Evolutionary conservation across 2,888 invertebrate species (phyloP).

Genomic region (Tenthredo notha): DNA sequence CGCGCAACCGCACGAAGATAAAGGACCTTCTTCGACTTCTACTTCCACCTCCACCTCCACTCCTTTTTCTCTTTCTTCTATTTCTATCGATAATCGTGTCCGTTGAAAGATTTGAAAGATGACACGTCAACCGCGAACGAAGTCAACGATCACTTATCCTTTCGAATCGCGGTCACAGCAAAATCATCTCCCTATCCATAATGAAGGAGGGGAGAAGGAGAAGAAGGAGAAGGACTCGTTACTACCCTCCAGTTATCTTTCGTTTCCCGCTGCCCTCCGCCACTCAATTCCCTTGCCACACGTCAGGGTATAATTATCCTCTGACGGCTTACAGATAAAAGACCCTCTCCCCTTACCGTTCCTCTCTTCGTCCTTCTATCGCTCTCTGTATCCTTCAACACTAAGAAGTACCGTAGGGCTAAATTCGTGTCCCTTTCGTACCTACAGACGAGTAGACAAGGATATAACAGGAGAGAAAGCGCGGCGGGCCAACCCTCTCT

Average conservation of each 20-base stretch:
- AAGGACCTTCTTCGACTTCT: not conserved
- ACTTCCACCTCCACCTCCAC: not conserved
- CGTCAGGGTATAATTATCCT: conserved; percentile 74
- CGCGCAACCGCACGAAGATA: conserved; percentile 2
- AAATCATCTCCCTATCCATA: not conserved
- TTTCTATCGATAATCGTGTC: not conserved
- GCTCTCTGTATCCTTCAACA: conserved; percentile 19
- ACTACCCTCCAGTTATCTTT: conserved; percentile 67
- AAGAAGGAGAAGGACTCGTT: conserved; percentile 68
- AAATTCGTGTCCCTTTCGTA: conserved; percentile 11
- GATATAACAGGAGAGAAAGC: not conserved
- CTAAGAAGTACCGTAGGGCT: not conserved
- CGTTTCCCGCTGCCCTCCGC: conserved; percentile 7
- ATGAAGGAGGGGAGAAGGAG: conserved; percentile 19
- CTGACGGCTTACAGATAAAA: conserved; percentile 72
- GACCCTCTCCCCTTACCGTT: conserved; percentile 58
- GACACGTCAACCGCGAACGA: conserved; percentile 23
- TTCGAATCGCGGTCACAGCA: conserved; percentile 24
- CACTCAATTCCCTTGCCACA: conserved; percentile 55
- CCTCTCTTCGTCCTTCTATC: not conserved
- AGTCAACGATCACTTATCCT: conserved; percentile 27
- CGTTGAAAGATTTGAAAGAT: conserved; percentile 11
- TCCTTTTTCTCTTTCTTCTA: not conserved
- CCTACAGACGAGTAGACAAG: not conserved
- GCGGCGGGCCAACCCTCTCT: conserved; percentile 56